Conservation (phyloP, 1,140 invertebrate genomes). For the Orchesella cincta region DNA sequence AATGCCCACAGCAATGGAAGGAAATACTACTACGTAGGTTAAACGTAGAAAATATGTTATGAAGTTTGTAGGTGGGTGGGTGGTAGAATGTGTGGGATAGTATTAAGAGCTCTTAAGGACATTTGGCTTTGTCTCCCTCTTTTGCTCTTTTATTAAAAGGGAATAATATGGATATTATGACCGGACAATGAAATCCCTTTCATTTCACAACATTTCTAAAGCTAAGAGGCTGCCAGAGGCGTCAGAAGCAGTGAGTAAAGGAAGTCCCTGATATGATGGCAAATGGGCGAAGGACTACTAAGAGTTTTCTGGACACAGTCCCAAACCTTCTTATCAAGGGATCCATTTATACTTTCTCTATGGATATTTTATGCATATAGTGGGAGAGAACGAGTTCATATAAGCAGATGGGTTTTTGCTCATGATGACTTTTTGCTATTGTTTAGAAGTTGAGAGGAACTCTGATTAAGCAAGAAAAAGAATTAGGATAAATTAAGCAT, state of each 20-base stretch:
- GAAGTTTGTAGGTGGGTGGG: no score
- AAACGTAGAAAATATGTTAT: no score
- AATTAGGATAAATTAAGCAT: no score
- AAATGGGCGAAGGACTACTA: neutral
- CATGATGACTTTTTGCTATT: no score
- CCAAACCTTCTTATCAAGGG: neutral
- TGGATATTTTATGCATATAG: no score
- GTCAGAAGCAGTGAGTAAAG: neutral
- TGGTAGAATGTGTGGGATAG: neutral
- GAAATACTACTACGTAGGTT: no score
- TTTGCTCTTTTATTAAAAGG: neutral
- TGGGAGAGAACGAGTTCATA: no score
- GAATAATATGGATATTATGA: neutral
- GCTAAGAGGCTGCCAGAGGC: neutral
- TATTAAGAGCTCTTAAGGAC: neutral
- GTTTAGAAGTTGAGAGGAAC: no score
- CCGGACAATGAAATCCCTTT: neutral
- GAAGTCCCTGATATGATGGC: neutral
- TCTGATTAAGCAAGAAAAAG: no score
- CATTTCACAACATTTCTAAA: neutral
- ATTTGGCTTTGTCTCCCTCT: neutral
- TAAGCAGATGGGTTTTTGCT: no score
- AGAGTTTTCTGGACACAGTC: neutral
- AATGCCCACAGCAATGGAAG: no score
- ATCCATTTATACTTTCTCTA: no score